A percentile compares a stretch with the other conserved stretches of the same genome.
These are phyloP conservation scores for Nudaria mundana DNA, from an alignment of 2,888 invertebrate genomes.

Conservation along the genomic window DNA sequence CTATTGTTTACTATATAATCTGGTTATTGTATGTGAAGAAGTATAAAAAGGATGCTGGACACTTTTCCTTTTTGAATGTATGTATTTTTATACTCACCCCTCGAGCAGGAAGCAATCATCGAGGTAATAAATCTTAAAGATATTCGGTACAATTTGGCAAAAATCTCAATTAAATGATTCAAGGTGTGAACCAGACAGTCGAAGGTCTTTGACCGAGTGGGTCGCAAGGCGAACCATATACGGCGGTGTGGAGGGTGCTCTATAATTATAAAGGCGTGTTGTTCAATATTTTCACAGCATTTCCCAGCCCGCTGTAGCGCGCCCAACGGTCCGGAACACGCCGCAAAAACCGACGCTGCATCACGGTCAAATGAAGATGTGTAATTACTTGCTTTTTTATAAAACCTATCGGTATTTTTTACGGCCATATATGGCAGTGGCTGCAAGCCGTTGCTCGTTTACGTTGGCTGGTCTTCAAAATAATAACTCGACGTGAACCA, in stretches of 20 bases:
- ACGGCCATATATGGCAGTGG: constrained; percentile 55
- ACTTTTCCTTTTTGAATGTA: too few relatives aligned
- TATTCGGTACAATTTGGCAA: background rate
- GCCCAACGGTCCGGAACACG: constrained; percentile 54
- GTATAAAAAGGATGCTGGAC: too few relatives aligned
- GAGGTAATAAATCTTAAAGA: background rate
- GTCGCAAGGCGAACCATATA: constrained; percentile 31
- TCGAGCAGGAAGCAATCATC: too few relatives aligned
- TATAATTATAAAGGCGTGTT: constrained; percentile 32
- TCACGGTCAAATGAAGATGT: constrained; percentile 79
- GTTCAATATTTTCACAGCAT: constrained; percentile 48
- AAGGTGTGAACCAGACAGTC: constrained; percentile 9
- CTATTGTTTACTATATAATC: too few relatives aligned
- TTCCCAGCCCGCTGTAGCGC: constrained; percentile 56
- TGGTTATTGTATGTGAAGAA: too few relatives aligned
- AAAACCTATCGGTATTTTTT: constrained; percentile 57
- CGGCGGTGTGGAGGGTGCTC: constrained; percentile 30
- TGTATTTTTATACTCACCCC: too few relatives aligned
- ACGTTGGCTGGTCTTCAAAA: constrained; percentile 60
- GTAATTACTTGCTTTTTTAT: constrained; percentile 73
- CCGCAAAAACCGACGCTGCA: constrained; percentile 59
- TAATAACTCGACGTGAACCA: constrained; percentile 45
- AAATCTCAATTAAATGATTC: background rate
- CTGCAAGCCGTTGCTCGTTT: constrained; percentile 63
- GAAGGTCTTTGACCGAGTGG: constrained; percentile 29